These are phyloP conservation scores for Thera britannica DNA, from an alignment of 2,888 invertebrate genomes.

Conservation along the genomic window DNA sequence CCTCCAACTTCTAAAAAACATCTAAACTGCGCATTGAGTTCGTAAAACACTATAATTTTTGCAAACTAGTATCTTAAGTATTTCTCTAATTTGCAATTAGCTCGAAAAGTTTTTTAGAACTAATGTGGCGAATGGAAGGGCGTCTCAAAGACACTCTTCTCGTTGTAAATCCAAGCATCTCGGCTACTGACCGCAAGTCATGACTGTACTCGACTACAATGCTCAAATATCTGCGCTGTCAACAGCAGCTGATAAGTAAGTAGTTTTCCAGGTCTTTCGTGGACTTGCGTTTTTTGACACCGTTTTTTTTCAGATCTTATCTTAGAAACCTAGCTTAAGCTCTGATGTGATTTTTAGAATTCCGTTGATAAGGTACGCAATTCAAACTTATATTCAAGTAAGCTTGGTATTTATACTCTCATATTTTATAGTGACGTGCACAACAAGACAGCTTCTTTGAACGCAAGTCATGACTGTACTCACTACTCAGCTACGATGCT, in stretches of 20 bases:
- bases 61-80: too few relatives aligned
- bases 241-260: not conserved
- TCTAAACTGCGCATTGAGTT: too few relatives aligned
- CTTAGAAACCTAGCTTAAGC: too few relatives aligned
- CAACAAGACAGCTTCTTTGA: not conserved
- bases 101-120: too few relatives aligned
- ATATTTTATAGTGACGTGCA: not conserved
- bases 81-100: too few relatives aligned
- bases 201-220: constrained; percentile 9
- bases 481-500: constrained; percentile 1
- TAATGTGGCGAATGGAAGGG: too few relatives aligned
- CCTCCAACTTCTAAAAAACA: too few relatives aligned
- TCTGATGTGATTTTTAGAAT: not conserved
- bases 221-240: not conserved
- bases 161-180: too few relatives aligned
- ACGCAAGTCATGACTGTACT: constrained; percentile 14
- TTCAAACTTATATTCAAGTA: not conserved
- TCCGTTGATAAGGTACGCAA: not conserved
- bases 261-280: not conserved
- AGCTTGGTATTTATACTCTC: not conserved
- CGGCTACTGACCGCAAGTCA: constrained; percentile 1
- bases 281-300: not conserved
- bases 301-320: too few relatives aligned
- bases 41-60: too few relatives aligned
- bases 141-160: too few relatives aligned